Evolutionary conservation across 2,797 vertebrate genomes (phyloP), one percentile per base, ranked within the genome.

Genomic region (Schizothorax lantsangensis): DNA sequence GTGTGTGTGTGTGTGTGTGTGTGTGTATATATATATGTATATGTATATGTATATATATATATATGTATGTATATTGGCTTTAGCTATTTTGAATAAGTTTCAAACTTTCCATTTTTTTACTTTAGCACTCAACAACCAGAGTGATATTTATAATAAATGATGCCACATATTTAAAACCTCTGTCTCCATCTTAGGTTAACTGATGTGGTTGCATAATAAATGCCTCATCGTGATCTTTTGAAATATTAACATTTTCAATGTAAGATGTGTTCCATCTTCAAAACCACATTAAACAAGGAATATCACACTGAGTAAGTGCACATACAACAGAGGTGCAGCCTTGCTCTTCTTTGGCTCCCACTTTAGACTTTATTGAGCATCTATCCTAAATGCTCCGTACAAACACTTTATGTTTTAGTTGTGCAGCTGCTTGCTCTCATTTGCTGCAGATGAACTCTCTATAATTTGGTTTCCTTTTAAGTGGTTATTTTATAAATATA

Each of bases 61-160:
- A 59, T n/a, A 59, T 57, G 21, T 40, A 33, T 26, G 5, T 40
- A 21, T n/a, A 2, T n/a, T 43, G 5, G 11, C n/a, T 36, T 49
- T 30, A 15, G 72, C 6, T 64, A 43, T 62, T 81, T 40, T 75
- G 23, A 64, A 47, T 79, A 64, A 62, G 74, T 33, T 81, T 3
- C 43, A n/a, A 59, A 87, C 73, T 73, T 81, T 68, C 2, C 8
- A 74, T 77, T 26, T 82, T 81, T 82, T 84, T 43, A 71, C 75
- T 43, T 69, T 68, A 69, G 81, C 84, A 81, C 84, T 88, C 59
- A 89, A 83, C 86, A 91, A 59, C 84, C 73, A 21, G 57, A 79
- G 71, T 57, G 69, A 43, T 83, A 86, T 90, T 87, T 73, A 89
- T 87, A 83, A 90, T 90, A 88, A 82, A 89, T 85, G 84, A 88